Base-by-base conservation (phyloP, 2,888 invertebrate genomes). In the Lasioglossum marginatum region DNA sequence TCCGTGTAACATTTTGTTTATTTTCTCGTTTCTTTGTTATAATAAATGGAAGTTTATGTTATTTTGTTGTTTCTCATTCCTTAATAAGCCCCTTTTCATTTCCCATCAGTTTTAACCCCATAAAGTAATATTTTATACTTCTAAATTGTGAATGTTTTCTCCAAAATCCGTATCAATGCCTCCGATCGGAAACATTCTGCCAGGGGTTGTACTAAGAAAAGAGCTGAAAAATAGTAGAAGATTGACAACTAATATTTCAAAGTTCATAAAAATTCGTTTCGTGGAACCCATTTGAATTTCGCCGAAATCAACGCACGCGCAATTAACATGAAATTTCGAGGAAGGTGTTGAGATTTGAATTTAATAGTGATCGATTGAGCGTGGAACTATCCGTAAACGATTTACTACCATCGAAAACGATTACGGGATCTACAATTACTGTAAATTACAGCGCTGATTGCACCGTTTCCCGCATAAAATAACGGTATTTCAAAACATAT, bases 401-500 rank as follows among this genome's bases (percentile, higher is more conserved):
- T 68, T 68, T 34, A 68, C 34, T 37, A 8, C 3, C 31, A 19
- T 68, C 66, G 34, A 34, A 8, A 34, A 23, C 23, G 34, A 68
- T 68, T 68, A 34, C 23, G 23, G 10, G 66, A 14, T 70, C n/a
- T 40, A 70, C 70, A n/a, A 40, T 70, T 71, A 71, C 27, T 27
- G n/a, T 27, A 27, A 43, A 71, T 71, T 43, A 71, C 71, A 43
- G 16, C 43, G 16, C 6, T 27, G 31, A 63, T 45, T 40, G 19
- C 12, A 19, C 6, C n/a, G 60, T 60, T 60, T 63, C 19, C 16
- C 63, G 63, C 34, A 45, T 34, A 77, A 77, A 77, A 77, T 45
- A 48, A 48, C 23, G 40, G 16, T 40, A 37, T 34, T 52, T 45
- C 4, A 19, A 19, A 23, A n/a, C 43, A 74, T 31, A 60, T 52